A percentile compares a stretch with the other conserved stretches of the same genome.
Evolutionary conservation across 2,113 vertebrate genomes (phyloP).

Genomic region (Drymodes brunneopygia): DNA sequence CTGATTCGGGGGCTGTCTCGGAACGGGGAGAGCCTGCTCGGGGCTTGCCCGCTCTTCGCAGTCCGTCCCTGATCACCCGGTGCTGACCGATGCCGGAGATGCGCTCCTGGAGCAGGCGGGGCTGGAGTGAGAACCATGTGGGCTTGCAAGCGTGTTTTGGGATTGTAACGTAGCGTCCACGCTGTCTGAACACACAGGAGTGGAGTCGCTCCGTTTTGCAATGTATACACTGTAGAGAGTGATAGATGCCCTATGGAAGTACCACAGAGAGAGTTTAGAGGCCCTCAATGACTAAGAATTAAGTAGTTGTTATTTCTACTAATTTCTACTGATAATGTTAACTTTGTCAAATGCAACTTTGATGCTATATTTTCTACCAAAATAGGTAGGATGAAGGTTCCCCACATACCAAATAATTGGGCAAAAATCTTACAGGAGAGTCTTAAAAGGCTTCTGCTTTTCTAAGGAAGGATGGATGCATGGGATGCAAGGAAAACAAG

Average conservation of each 20-base stretch:
- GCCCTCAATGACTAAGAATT: background rate
- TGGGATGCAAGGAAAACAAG: background rate
- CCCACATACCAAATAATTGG: background rate
- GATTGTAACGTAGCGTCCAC: background rate
- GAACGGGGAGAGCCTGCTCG: background rate
- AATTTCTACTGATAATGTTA: background rate
- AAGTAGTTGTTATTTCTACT: background rate
- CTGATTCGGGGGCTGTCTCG: background rate
- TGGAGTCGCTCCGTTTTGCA: background rate
- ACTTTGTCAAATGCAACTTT: background rate
- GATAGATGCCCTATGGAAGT: rapidly evolving
- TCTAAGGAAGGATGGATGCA: background rate
- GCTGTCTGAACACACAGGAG: background rate
- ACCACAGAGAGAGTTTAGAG: background rate
- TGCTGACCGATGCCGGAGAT: background rate
- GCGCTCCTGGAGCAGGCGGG: background rate
- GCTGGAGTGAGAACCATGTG: background rate
- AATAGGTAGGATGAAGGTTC: background rate
- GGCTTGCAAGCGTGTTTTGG: background rate
- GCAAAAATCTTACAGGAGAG: background rate
- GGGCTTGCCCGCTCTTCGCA: background rate
- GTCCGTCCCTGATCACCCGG: too few relatives aligned
- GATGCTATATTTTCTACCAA: background rate
- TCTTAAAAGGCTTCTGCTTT: background rate
- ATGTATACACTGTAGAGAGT: too few relatives aligned